A percentile compares a stretch with the other conserved stretches of the same genome.
Conservation (phyloP, 1,140 invertebrate genomes). For the Lepidurus couesii region DNA sequence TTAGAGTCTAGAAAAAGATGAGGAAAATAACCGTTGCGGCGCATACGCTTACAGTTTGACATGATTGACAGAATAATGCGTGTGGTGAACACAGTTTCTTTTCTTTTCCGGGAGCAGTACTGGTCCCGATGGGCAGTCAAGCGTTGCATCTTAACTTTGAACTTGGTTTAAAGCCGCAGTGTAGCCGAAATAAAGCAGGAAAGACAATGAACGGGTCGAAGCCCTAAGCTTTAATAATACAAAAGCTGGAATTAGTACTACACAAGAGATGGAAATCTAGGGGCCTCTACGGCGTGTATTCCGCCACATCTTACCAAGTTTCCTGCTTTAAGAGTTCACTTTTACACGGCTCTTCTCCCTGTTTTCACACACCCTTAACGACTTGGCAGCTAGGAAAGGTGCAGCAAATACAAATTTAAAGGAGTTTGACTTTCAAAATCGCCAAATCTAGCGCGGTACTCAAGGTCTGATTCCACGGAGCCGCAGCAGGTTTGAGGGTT, state of each 20-base stretch:
- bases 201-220: not conserved
- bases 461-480: slow-evolving; percentile 9
- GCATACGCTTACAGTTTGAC: not conserved
- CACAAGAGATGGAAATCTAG: not conserved
- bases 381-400: not conserved
- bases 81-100: not conserved
- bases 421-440: slow-evolving; percentile 3
- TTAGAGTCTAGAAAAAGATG: not conserved
- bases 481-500: not conserved
- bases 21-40: not conserved
- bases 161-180: not conserved
- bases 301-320: not conserved
- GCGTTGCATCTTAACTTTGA: slow-evolving; percentile 11
- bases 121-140: not conserved
- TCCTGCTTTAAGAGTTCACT: not conserved
- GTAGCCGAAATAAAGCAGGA: not conserved
- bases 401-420: not conserved
- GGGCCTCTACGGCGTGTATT: not conserved
- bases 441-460: not conserved
- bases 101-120: not conserved
- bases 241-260: not conserved
- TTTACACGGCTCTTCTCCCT: not conserved
- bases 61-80: not conserved
- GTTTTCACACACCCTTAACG: not conserved
- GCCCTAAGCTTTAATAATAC: not conserved